These are phyloP conservation scores for Gordius sp. DNA, from an alignment of 2,888 invertebrate species.

Conservation along the genomic window DNA sequence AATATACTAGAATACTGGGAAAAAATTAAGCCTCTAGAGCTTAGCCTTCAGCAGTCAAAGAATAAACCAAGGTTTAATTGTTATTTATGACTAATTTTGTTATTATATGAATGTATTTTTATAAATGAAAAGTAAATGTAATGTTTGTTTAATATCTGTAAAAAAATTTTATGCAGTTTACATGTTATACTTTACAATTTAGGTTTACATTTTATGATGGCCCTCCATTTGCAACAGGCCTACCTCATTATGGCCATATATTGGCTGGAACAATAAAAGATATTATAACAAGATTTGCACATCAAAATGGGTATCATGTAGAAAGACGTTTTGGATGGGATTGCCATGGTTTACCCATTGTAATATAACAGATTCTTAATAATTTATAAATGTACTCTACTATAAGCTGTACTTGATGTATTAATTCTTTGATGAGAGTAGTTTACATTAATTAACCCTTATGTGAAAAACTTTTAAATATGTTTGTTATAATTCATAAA, in stretches of 20 bases:
- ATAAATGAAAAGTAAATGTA: conserved; percentile 17
- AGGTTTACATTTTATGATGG: conserved; percentile 86
- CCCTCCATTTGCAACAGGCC: conserved; percentile 91
- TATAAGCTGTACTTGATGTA: background rate
- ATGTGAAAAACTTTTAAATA: background rate
- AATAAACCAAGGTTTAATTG: conserved; percentile 45
- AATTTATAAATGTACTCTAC: background rate
- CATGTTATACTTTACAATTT: no score
- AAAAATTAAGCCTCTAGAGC: conserved; percentile 58
- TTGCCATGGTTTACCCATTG: conserved; percentile 82
- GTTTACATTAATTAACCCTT: background rate
- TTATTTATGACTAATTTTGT: conserved; percentile 14
- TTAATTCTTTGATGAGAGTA: background rate
- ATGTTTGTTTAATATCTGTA: background rate
- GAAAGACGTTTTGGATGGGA: conserved; percentile 89
- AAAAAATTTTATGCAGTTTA: conserved; percentile 14
- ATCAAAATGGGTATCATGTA: conserved; percentile 58
- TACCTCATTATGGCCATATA: conserved; percentile 96
- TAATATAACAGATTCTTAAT: conserved; percentile 22
- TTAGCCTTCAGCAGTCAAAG: conserved; percentile 61
- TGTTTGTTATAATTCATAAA: conserved; percentile 19
- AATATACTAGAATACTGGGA: conserved; percentile 56
- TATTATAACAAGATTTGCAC: conserved; percentile 79
- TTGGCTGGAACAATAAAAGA: conserved; percentile 94
- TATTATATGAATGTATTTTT: conserved; percentile 16